Conservation (phyloP, 1,140 invertebrate genomes). For the Phocides pigmalion region DNA sequence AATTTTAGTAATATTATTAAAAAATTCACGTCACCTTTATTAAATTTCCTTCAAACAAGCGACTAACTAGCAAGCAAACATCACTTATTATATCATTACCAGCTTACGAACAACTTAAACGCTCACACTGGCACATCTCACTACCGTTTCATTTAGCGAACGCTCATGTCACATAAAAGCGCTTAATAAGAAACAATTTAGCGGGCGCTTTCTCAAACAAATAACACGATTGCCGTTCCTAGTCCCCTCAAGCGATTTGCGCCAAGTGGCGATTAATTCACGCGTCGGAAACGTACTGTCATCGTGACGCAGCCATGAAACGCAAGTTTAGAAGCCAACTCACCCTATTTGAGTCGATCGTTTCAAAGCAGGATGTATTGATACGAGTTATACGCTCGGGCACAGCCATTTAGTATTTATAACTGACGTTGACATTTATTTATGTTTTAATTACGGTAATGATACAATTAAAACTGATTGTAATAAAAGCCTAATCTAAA, state of each 20-base stretch:
- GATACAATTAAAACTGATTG: too few relatives aligned
- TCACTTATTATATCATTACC: slow-evolving; percentile 14
- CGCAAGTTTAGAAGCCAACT: slow-evolving; percentile 49
- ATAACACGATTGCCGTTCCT: slow-evolving; percentile 38
- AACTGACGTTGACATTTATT: background rate
- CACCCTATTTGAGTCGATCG: slow-evolving; percentile 52
- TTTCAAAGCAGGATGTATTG: slow-evolving; percentile 49
- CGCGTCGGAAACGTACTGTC: slow-evolving; percentile 45
- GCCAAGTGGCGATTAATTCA: slow-evolving; percentile 55
- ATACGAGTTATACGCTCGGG: slow-evolving; percentile 20
- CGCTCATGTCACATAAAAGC: slow-evolving; percentile 12
- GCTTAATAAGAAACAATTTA: slow-evolving; percentile 43
- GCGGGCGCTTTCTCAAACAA: slow-evolving; percentile 42
- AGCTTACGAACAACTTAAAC: background rate
- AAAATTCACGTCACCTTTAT: too few relatives aligned
- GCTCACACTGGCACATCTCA: background rate
- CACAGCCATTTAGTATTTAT: background rate
- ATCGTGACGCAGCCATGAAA: slow-evolving; percentile 52
- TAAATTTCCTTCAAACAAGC: background rate
- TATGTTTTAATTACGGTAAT: too few relatives aligned
- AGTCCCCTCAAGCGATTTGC: slow-evolving; percentile 41
- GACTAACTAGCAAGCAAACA: background rate
- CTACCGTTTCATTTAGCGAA: slow-evolving; percentile 19
- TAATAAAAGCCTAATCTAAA: too few relatives aligned
- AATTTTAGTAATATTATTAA: too few relatives aligned